phyloP scores from a whole-genome alignment of 1,140 invertebrate genomes.

The Chironomus striatipennis region DNA sequence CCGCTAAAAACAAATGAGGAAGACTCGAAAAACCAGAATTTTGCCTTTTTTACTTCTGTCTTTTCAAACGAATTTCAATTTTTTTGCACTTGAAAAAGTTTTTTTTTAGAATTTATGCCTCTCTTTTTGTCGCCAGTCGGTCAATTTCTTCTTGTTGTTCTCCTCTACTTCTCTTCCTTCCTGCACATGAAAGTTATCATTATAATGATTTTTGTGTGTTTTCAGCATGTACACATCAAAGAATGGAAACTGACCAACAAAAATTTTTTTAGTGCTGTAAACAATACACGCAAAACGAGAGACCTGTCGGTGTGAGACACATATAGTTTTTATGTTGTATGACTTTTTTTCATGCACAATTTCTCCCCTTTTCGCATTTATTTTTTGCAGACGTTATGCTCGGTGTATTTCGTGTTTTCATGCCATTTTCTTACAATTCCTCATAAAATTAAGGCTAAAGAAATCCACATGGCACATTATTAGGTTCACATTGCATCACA shows the following conservation, averaged over 20 bases:
- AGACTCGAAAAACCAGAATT: conserved; percentile 20
- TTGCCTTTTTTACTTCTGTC: not conserved
- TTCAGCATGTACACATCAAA: not conserved
- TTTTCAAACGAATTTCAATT: not conserved
- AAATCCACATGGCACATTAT: not conserved
- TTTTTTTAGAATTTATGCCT: not conserved
- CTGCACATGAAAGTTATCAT: conserved; percentile 4
- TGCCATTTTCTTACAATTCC: not conserved
- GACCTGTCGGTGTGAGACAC: too few relatives aligned
- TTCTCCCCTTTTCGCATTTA: too few relatives aligned
- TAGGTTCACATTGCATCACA: not conserved
- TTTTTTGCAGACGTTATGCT: not conserved
- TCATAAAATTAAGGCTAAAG: not conserved
- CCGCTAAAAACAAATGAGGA: too few relatives aligned
- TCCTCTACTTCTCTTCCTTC: not conserved
- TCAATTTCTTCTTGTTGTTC: not conserved
- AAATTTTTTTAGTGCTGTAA: too few relatives aligned
- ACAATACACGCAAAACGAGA: too few relatives aligned
- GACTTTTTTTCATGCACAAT: too few relatives aligned
- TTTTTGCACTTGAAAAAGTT: conserved; percentile 21
- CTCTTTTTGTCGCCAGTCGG: conserved; percentile 1
- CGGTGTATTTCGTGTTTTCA: not conserved
- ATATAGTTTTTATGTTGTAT: too few relatives aligned
- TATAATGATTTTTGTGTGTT: too few relatives aligned
- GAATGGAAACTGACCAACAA: not conserved